Percentiles rank a stretch among this genome's conserved stretches.
These are phyloP conservation scores for Oligia latruncula DNA, from an alignment of 2,888 invertebrate species.

Conservation along the genomic window DNA sequence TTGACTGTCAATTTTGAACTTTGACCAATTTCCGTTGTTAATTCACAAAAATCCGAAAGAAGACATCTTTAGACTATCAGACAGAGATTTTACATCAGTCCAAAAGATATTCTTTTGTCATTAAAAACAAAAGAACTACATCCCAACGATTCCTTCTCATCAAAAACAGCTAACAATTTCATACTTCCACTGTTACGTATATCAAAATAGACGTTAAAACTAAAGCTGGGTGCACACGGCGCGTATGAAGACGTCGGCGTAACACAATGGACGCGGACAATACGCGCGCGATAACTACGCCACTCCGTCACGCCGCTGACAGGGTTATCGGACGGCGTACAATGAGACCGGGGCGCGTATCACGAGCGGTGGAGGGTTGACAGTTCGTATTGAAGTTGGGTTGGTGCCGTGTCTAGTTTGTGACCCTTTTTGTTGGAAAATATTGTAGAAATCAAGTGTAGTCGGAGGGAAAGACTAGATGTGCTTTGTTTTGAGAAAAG, in stretches of 20 bases:
- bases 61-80: neutral
- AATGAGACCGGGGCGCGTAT: constrained; percentile 72
- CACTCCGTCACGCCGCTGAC: constrained; percentile 89
- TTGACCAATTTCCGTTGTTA: neutral
- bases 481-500: neutral
- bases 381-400: constrained; percentile 50
- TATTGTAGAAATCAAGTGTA: neutral
- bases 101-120: neutral
- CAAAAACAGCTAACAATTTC: constrained; percentile 22
- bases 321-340: constrained; percentile 85
- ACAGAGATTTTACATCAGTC: neutral
- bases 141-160: neutral
- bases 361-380: constrained; percentile 64
- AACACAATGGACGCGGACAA: constrained; percentile 83
- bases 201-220: constrained; percentile 65
- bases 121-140: neutral
- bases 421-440: constrained; percentile 27
- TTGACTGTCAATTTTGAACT: neutral
- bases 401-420: constrained; percentile 24
- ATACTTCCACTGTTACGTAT: constrained; percentile 30
- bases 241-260: constrained; percentile 84
- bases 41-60: neutral
- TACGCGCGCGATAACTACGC: constrained; percentile 86
- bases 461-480: neutral
- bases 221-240: constrained; percentile 68